Base-by-base conservation (phyloP, 1,140 invertebrate genomes). In the Mya arenaria region DNA sequence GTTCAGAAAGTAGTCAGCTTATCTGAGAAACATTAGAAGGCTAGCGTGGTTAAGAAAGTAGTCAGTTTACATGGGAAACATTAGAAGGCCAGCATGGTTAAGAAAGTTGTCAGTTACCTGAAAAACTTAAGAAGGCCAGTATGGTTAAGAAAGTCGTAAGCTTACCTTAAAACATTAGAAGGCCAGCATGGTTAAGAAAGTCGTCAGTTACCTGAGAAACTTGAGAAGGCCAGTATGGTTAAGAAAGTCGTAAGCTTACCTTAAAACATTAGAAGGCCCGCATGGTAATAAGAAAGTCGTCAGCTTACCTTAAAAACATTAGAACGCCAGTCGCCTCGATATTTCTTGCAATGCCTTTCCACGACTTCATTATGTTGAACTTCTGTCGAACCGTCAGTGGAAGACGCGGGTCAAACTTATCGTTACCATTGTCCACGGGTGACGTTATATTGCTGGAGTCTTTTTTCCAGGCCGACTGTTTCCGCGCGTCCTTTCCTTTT, bases 341-440 rank as follows among this genome's bases (percentile, higher is more conserved):
- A 55, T 85, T 85, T 28, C 84, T 44, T 10, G 74, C 73, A 23
- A 85, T 85, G 1, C 69, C 84, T 55, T 83, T 85, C 84, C 84
- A 85, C 13, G 81, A 85, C 52, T 85, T 85, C 63, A 65, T 68
- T 5, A 85, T 71, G n/a, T 39, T 78, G 60, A 83, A 85, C 19
- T 71, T 52, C 19, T 85, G 66, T 25, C 84, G 17, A 4, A 56
- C 66, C 8, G 69, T 83, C 15, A 83, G 36, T 28, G 83, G 83
- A 25, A 65, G 36, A 23, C 83, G 68, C 4, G 82, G 77, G 39
- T 85, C 81, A 32, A 82, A 48, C 66, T 83, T 62, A 32, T 30
- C 66, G 34, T 48, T 28, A 19, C 66, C 56, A 52, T 8, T 34
- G 13, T 6, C 32, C 6, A 30, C 30, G 69, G 69, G 32, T 17